Evolutionary conservation across 1,140 invertebrate species (phyloP), one percentile per base, ranked within the genome.

Genomic region (Nephila pilipes): DNA sequence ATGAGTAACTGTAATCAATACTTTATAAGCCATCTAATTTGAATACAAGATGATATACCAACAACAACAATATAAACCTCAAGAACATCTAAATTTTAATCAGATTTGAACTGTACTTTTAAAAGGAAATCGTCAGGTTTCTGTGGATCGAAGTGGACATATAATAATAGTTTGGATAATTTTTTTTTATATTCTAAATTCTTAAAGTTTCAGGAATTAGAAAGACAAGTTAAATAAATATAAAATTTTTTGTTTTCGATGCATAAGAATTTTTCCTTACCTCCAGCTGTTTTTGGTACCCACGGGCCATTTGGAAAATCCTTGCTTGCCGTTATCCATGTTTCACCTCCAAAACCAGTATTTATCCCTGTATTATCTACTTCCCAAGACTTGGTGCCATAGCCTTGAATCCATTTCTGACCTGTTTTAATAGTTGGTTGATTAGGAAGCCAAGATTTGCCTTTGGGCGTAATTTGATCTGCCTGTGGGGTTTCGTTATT

Each of bases 371-470:
- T 60, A 54, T 93, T 79, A 16, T 93, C 83, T 10, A 46, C 91
- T 79, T 93, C 91, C 91, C 91, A 93, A 25, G 91, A 79, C 25
- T 93, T 93, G 29, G 29, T 87, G 5, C 91, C 83, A 22, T 93
- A 93, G 36, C 55, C 83, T 29, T 93, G 58, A 2, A 93, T 54
- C 83, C 91, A 65, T 36, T 87, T 58, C n/a, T 38, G 83, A 22
- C 58, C 90, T 25, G 16, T 80, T 57, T 87, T 87, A 5, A 29
- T n/a, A 20, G 60, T 2, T 38, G 60, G 29, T 36, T 16, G 18
- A 87, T n/a, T 54, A 25, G 81, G 36, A 25, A 8, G 20, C 91
- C 91, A 93, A n/a, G 91, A 93, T 60, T 93, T 93, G 1, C 25
- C 60, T n/a, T 38, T 46, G 0, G n/a, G 22, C 20, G 12, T 10